Evolutionary conservation across 2,888 invertebrate genomes (phyloP).

Genomic region (Xanthia togata): DNA sequence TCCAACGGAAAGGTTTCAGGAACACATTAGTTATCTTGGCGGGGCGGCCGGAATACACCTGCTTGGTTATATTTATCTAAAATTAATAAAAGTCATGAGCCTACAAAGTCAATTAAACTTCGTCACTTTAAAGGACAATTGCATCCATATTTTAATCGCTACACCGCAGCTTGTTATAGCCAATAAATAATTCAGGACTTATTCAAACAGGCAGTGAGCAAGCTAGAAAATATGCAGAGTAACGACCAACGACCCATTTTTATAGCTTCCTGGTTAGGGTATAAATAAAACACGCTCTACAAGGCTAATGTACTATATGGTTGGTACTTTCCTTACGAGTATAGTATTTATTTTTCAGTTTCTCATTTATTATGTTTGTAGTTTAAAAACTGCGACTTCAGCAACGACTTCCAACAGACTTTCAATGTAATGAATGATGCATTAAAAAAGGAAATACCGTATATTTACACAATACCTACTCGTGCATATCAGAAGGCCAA

Average conservation of each 20-base stretch:
- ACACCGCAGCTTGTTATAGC: conserved; percentile 43
- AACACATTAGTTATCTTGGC: background rate
- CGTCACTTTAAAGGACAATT: conserved; percentile 16
- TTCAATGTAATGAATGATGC: background rate
- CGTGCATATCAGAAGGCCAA: background rate
- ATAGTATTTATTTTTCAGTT: background rate
- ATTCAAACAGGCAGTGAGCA: conserved; percentile 58
- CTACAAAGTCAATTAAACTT: conserved; percentile 2
- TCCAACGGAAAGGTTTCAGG: too few species aligned
- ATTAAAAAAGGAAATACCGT: background rate
- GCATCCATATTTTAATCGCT: conserved; percentile 49
- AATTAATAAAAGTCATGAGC: too few species aligned
- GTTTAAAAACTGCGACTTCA: background rate
- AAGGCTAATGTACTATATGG: conserved; percentile 17
- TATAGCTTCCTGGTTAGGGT: conserved; percentile 57
- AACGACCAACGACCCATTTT: conserved; percentile 68
- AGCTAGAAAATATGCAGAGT: conserved; percentile 66
- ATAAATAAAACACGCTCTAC: conserved; percentile 49
- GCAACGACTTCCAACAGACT: background rate
- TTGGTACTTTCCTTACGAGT: background rate
- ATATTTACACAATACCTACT: background rate
- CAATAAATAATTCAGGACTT: conserved; percentile 65
- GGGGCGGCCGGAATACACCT: background rate
- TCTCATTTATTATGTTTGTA: background rate
- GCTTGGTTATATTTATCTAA: background rate